These are phyloP conservation scores for Panagrolaimus sp. DNA, from an alignment of 1,140 invertebrate species.

Conservation along the genomic window DNA sequence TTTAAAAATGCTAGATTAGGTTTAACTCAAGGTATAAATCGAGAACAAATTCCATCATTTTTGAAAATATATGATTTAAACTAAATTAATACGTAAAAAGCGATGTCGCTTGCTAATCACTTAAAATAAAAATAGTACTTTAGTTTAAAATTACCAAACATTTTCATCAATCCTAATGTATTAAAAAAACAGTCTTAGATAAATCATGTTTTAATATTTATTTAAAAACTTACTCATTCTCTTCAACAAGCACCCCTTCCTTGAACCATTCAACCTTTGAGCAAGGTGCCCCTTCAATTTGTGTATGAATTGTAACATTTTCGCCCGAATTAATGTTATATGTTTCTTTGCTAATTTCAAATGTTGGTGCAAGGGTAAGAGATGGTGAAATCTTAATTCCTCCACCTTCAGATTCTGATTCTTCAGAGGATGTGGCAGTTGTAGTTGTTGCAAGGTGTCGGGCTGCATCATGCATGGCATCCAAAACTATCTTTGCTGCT, in stretches of 20 bases:
- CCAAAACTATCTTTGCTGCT: constrained; percentile 50
- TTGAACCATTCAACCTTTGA: constrained; percentile 37
- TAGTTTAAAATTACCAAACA: too few species aligned
- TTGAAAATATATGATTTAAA: too few species aligned
- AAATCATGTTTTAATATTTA: too few species aligned
- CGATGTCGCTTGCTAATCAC: too few species aligned
- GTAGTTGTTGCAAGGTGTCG: constrained; percentile 11
- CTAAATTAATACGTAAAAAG: too few species aligned
- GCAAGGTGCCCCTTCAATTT: constrained; percentile 33
- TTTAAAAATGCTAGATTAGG: too few species aligned
- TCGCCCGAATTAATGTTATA: constrained; percentile 32
- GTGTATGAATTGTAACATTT: constrained; percentile 35
- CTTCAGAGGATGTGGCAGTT: constrained; percentile 14
- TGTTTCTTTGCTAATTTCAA: constrained; percentile 37
- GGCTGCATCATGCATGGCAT: constrained; percentile 44
- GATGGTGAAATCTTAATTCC: background rate
- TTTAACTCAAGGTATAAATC: too few species aligned
- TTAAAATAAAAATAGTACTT: too few species aligned
- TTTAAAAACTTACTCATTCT: constrained; percentile 28
- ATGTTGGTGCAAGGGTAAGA: constrained; percentile 28
- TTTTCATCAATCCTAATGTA: too few species aligned
- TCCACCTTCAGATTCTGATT: constrained; percentile 23
- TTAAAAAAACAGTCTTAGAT: too few species aligned
- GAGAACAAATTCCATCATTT: too few species aligned
- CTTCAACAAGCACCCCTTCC: constrained; percentile 27